Conservation (phyloP, 2,888 invertebrate species). For the Anarsia innoxiella region DNA sequence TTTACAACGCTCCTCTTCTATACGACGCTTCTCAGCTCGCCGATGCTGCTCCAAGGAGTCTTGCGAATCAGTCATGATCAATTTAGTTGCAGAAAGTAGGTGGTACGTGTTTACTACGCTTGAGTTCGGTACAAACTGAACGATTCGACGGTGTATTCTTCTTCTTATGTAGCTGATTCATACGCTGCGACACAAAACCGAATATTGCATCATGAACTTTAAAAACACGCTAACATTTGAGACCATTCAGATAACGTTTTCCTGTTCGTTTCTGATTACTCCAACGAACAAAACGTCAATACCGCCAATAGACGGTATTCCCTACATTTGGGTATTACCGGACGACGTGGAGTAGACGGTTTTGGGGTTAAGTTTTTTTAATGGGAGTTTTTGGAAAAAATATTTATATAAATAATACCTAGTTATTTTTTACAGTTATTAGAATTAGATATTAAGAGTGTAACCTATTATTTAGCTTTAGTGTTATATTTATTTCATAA, state of each 20-base stretch:
- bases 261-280: not conserved
- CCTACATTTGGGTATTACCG: slow-evolving; percentile 20
- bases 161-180: not conserved
- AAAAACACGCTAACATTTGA: not conserved
- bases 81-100: slow-evolving; percentile 6
- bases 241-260: not conserved
- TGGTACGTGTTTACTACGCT: slow-evolving; percentile 7
- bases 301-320: too few species aligned
- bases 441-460: too few species aligned
- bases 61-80: not conserved
- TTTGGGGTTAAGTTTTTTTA: too few species aligned
- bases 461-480: too few species aligned
- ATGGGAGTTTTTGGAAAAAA: too few species aligned
- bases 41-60: slow-evolving; percentile 2
- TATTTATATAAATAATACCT: too few species aligned
- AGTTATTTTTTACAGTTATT: too few species aligned
- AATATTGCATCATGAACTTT: not conserved
- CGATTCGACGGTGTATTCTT: not conserved
- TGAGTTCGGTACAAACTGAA: slow-evolving; percentile 4
- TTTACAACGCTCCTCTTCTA: not conserved
- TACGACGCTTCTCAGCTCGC: not conserved
- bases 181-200: not conserved
- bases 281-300: too few species aligned
- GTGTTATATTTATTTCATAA: too few species aligned
- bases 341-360: slow-evolving; percentile 9